Conservation (phyloP, 2,888 invertebrate species). For the Cephus sareptanus region DNA sequence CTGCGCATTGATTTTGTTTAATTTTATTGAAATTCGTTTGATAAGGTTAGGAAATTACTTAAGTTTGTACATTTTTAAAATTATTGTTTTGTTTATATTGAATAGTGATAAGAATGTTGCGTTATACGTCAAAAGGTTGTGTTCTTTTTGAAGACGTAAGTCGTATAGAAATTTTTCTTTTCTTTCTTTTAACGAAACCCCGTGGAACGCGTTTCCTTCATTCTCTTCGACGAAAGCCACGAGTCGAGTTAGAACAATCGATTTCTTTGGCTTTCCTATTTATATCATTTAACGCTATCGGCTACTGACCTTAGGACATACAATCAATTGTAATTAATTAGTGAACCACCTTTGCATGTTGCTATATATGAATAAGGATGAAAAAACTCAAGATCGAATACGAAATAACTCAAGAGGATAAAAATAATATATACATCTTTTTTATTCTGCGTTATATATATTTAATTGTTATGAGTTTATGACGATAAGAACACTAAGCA, state of each 20-base stretch:
- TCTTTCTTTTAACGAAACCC: background rate
- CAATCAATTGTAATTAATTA: slow-evolving; percentile 7
- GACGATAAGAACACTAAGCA: slow-evolving; percentile 33
- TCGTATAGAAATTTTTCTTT: background rate
- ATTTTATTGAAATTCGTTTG: background rate
- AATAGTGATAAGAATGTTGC: background rate
- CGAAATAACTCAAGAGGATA: slow-evolving; percentile 7
- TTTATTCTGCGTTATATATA: slow-evolving; percentile 29
- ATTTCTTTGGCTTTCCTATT: background rate
- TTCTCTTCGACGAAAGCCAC: background rate
- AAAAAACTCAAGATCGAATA: slow-evolving; percentile 10
- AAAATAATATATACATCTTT: slow-evolving; percentile 18
- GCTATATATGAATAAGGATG: slow-evolving; percentile 13
- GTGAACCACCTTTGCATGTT: slow-evolving; percentile 16
- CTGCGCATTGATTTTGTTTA: background rate
- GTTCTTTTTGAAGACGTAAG: background rate
- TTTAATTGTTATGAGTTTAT: slow-evolving; percentile 44
- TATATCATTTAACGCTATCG: background rate
- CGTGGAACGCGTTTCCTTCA: background rate
- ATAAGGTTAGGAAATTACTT: background rate
- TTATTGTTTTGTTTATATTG: too few relatives aligned
- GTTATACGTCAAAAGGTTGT: background rate
- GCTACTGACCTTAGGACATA: background rate
- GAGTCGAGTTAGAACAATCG: background rate
- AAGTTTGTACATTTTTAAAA: background rate